phyloP scores from a whole-genome alignment of 2,797 vertebrate genomes.

The Todus mexicanus region DNA sequence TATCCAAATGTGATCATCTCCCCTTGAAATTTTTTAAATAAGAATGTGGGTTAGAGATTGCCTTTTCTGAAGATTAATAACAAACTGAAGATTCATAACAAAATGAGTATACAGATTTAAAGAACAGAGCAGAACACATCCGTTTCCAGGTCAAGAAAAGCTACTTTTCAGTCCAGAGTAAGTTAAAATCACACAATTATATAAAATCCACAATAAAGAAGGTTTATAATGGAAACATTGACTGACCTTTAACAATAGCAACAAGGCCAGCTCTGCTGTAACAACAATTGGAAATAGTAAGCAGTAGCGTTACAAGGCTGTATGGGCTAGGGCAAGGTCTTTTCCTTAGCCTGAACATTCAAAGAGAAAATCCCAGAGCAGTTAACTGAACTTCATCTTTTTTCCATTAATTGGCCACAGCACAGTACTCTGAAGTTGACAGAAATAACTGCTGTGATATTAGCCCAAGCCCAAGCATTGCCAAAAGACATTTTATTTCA shows the following conservation, averaged over 20 bases:
- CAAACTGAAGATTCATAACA: neutral
- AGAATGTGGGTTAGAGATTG: neutral
- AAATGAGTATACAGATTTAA: neutral
- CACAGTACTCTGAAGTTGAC: neutral
- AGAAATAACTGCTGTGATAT: constrained; percentile 31
- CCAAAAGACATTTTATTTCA: constrained; percentile 33
- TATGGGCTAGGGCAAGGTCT: neutral
- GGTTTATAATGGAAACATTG: constrained; percentile 58
- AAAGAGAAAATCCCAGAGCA: constrained; percentile 9
- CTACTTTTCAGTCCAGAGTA: neutral
- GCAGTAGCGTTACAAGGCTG: neutral
- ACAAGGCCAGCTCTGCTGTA: neutral
- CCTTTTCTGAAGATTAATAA: neutral
- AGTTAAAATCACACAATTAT: neutral
- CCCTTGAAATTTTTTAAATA: neutral
- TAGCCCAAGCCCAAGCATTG: neutral
- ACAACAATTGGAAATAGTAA: constrained; percentile 20
- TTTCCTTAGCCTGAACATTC: neutral
- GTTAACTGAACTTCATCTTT: constrained; percentile 18
- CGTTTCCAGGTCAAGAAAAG: constrained; percentile 4
- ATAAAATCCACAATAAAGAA: neutral
- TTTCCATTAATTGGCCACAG: constrained; percentile 17
- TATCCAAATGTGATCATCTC: neutral
- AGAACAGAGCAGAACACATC: neutral
- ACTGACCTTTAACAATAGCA: constrained; percentile 30